These are phyloP conservation scores for Scylla paramamosain DNA, from an alignment of 1,140 invertebrate genomes.

Conservation along the genomic window DNA sequence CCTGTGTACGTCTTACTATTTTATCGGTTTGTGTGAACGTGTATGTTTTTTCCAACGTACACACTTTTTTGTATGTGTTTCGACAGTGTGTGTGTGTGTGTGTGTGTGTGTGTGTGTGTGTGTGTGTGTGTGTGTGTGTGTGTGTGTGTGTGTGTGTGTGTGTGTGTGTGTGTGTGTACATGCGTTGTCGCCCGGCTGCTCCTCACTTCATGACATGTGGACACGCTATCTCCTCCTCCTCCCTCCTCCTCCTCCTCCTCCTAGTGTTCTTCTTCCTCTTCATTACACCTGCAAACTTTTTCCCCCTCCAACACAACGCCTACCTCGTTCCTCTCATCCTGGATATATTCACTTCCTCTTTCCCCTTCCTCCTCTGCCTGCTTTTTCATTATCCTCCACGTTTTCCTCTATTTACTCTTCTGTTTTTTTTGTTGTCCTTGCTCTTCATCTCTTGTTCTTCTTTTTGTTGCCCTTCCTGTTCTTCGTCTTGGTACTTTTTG, in stretches of 20 bases:
- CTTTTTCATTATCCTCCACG: background rate
- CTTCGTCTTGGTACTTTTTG: background rate
- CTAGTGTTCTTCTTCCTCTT: background rate
- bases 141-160: background rate
- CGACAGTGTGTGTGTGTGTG: background rate
- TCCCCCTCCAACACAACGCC: background rate
- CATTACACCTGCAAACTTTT: background rate
- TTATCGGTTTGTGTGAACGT: too few relatives aligned
- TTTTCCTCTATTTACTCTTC: background rate
- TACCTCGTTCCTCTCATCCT: too few relatives aligned
- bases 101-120: slow-evolving; percentile 18
- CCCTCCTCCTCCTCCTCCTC: background rate
- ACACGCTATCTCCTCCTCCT: background rate
- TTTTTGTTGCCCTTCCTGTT: background rate
- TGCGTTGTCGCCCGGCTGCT: background rate
- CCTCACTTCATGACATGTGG: background rate
- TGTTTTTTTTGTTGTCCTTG: background rate
- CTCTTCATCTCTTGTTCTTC: background rate
- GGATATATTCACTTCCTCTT: background rate
- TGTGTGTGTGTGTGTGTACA: background rate
- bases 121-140: background rate
- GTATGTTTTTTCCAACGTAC: too few relatives aligned
- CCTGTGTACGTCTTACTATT: too few relatives aligned
- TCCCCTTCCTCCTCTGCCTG: background rate
- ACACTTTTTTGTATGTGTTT: too few relatives aligned